phyloP scores from a whole-genome alignment of 2,797 vertebrate species.

The Phyllotis vaccarum region DNA sequence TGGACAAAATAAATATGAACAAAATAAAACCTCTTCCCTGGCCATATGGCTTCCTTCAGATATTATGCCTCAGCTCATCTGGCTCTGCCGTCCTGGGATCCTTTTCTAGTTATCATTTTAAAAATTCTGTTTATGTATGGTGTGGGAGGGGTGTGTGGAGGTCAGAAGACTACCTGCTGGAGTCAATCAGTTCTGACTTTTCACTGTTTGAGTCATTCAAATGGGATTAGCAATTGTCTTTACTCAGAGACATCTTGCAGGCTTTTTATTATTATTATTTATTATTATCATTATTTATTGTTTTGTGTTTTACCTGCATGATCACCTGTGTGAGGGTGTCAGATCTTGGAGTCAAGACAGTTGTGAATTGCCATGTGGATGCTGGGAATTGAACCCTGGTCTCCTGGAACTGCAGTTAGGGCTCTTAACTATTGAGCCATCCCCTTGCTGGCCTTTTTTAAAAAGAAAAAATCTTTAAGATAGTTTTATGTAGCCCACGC shows the following conservation, averaged over 20 bases:
- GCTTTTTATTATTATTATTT: no score
- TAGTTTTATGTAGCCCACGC: neutral
- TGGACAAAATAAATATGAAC: neutral
- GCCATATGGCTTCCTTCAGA: neutral
- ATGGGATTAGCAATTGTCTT: neutral
- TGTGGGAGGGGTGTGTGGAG: neutral
- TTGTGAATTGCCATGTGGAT: no score
- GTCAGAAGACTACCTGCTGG: neutral
- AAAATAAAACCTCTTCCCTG: slow-evolving; percentile 50
- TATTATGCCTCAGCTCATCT: neutral
- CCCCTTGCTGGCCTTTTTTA: neutral
- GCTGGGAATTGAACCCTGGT: no score
- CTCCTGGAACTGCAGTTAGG: neutral
- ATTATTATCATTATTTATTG: no score
- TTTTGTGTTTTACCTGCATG: no score
- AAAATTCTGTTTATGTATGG: neutral
- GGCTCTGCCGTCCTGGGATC: neutral
- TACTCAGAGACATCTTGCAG: no score
- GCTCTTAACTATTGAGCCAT: neutral
- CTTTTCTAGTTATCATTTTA: neutral
- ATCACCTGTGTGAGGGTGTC: no score
- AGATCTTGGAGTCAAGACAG: no score
- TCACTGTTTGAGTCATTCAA: neutral
- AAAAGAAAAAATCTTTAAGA: neutral
- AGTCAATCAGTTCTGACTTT: neutral